These are phyloP conservation scores for Syncerus caffer DNA, from an alignment of 2,797 vertebrate species.

Conservation along the genomic window DNA sequence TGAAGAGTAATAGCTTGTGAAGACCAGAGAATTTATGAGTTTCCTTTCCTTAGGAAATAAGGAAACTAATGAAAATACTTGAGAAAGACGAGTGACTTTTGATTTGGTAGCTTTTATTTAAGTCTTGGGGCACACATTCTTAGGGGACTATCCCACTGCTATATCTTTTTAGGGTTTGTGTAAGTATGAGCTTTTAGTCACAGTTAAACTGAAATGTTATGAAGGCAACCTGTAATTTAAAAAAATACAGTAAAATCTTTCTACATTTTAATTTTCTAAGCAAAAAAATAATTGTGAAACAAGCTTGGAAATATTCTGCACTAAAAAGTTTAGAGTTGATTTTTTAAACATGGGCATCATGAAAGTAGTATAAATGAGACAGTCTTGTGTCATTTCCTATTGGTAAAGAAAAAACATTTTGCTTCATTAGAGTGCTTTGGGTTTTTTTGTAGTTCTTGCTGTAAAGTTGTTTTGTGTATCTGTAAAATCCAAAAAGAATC, in stretches of 20 bases:
- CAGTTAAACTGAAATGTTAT: constrained; percentile 3
- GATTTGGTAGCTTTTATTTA: background rate
- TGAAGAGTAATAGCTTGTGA: background rate
- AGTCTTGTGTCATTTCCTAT: background rate
- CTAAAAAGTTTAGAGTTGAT: background rate
- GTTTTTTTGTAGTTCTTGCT: background rate
- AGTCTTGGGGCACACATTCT: background rate
- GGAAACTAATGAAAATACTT: background rate
- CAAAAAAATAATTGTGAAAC: background rate
- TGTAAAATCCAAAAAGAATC: background rate
- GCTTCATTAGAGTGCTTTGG: background rate
- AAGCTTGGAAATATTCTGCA: background rate
- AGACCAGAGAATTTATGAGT: background rate
- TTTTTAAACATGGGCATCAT: background rate
- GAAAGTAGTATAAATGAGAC: background rate
- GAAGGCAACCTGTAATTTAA: background rate
- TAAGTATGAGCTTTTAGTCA: background rate
- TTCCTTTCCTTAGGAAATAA: background rate
- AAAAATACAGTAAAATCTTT: background rate
- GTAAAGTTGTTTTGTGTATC: background rate
- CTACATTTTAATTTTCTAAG: background rate
- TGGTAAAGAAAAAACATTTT: background rate
- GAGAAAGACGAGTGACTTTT: background rate
- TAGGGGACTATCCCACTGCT: background rate
- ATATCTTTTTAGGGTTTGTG: background rate